A percentile compares a stretch with the other conserved stretches of the same genome.
Evolutionary conservation across 2,113 vertebrate species (phyloP).

Genomic region (Rhabdornis inornatus): DNA sequence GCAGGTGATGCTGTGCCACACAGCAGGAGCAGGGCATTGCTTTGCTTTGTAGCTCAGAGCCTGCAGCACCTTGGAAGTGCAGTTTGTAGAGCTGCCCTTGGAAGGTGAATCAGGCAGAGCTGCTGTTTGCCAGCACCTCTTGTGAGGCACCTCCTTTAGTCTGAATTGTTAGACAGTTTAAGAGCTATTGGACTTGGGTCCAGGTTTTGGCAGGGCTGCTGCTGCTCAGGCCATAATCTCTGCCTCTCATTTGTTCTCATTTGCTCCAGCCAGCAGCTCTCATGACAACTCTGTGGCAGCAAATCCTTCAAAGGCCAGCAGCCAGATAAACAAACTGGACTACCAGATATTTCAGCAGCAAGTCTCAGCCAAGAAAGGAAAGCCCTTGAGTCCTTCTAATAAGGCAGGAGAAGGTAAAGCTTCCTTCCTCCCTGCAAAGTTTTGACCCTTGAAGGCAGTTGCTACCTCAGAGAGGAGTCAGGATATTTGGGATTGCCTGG

Average conservation of each 20-base stretch:
- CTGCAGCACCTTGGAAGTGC: background rate
- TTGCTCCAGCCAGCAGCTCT: background rate
- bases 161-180: background rate
- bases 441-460: background rate
- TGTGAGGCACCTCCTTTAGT: background rate
- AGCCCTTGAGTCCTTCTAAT: background rate
- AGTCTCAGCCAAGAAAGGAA: background rate
- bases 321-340: conserved; percentile 30
- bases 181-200: background rate
- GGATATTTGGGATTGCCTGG: background rate
- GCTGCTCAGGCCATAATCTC: conserved; percentile 8
- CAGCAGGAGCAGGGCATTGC: accelerated
- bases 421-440: background rate
- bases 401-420: background rate
- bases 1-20: background rate
- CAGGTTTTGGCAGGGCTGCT: conserved; percentile 11
- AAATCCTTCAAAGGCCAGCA: conserved; percentile 45
- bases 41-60: background rate
- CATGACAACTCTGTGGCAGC: conserved; percentile 44
- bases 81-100: conserved; percentile 3
- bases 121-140: background rate
- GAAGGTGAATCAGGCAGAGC: conserved; percentile 7
- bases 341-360: background rate
- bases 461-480: background rate
- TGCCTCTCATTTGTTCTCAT: conserved; percentile 59